A percentile compares a stretch with the other conserved stretches of the same genome.
Evolutionary conservation across 2,888 invertebrate species (phyloP).

Genomic region (Adelphocoris suturalis): DNA sequence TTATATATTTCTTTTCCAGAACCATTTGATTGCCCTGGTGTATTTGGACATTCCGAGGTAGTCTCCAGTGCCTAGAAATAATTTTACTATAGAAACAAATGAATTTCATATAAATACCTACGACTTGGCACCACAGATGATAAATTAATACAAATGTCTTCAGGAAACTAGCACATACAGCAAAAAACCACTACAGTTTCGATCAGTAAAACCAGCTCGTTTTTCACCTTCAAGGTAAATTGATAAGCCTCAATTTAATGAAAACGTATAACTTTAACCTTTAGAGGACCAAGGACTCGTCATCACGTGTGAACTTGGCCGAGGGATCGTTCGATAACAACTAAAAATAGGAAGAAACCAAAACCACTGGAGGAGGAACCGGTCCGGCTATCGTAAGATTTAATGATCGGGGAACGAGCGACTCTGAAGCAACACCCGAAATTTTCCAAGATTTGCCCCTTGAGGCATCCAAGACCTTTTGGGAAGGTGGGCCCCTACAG

Average conservation of each 20-base stretch:
- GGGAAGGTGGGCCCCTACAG: not conserved
- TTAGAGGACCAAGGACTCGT: conserved; percentile 60
- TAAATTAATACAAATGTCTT: no score
- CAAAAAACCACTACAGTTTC: no score
- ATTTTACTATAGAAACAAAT: no score
- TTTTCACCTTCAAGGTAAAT: no score
- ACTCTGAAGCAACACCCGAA: conserved; percentile 68
- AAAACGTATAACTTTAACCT: conserved; percentile 45
- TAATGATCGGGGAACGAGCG: conserved; percentile 67
- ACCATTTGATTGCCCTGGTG: no score
- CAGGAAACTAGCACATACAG: no score
- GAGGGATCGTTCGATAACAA: conserved; percentile 48
- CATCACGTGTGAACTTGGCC: conserved; percentile 52
- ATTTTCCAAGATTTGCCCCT: conserved; percentile 67
- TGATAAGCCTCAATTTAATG: not conserved
- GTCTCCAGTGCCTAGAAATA: no score
- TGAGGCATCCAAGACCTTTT: conserved; percentile 65
- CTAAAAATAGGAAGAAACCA: conserved; percentile 68
- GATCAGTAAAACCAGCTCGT: no score
- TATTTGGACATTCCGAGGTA: no score
- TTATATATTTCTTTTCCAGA: no score
- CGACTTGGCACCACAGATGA: no score
- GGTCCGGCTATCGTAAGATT: conserved; percentile 70
- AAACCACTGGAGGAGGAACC: conserved; percentile 69
- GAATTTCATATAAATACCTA: no score